phyloP scores from a whole-genome alignment of 2,888 invertebrate genomes.

The Gerris lacustris region DNA sequence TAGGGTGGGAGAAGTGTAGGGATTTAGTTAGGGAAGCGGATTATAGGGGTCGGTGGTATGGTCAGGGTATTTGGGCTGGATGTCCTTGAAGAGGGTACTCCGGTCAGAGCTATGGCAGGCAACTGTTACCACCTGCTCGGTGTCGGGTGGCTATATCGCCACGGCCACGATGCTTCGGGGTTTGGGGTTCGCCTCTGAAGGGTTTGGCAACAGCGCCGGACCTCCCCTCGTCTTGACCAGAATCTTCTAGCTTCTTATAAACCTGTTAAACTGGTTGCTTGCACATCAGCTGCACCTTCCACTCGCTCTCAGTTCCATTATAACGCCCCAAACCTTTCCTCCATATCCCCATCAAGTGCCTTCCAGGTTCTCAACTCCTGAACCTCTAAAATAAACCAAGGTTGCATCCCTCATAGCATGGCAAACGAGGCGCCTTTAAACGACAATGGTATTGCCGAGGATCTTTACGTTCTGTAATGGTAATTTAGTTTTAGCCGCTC shows the following conservation, averaged over 20 bases:
- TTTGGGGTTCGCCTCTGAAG: background rate
- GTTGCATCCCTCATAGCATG: too few relatives aligned
- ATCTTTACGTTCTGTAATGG: too few relatives aligned
- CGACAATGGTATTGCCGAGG: too few relatives aligned
- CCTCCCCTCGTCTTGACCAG: background rate
- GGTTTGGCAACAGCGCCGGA: conserved; percentile 1
- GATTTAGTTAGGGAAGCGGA: background rate
- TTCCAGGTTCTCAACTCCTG: background rate
- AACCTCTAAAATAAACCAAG: too few relatives aligned
- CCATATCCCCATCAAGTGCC: background rate
- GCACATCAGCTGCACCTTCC: background rate
- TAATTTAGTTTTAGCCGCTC: too few relatives aligned
- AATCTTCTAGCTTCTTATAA: background rate
- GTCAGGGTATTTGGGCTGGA: background rate
- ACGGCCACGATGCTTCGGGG: too few relatives aligned
- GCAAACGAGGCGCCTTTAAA: too few relatives aligned
- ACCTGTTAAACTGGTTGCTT: background rate
- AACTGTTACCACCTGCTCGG: background rate
- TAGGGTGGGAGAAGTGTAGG: background rate
- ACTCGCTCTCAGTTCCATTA: background rate
- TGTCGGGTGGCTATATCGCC: background rate
- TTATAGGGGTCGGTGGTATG: background rate
- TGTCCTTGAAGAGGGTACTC: background rate
- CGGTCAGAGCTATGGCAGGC: background rate
- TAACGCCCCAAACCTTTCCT: background rate